A percentile compares a stretch with the other conserved stretches of the same genome.
phyloP scores from a whole-genome alignment of 2,113 vertebrate species.

The Datnioides undecimradiatus region DNA sequence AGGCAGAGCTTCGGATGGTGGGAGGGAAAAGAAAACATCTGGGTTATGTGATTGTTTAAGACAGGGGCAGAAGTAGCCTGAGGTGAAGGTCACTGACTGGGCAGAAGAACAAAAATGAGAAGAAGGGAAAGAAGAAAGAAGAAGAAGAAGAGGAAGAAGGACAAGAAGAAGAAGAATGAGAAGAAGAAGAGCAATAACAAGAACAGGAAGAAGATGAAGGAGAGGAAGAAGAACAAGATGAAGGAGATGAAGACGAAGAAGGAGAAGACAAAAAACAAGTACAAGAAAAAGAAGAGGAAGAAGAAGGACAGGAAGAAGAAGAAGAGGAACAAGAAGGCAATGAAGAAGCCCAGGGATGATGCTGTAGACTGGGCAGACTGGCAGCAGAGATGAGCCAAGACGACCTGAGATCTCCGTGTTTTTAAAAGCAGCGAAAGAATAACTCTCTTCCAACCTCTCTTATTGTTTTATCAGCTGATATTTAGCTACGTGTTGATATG shows the following conservation, averaged over 20 bases:
- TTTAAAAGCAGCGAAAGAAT: too few species aligned
- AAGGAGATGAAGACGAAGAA: neutral
- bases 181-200: neutral
- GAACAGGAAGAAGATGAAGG: too few species aligned
- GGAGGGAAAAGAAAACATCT: neutral
- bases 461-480: too few species aligned
- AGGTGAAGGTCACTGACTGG: constrained; percentile 39
- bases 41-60: constrained; percentile 18
- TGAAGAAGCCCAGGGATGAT: neutral
- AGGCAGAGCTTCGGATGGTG: neutral
- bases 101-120: neutral
- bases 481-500: too few species aligned
- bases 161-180: neutral
- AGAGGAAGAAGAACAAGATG: too few species aligned
- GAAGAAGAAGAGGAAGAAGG: too few species aligned
- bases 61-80: constrained; percentile 36
- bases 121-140: too few species aligned
- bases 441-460: too few species aligned
- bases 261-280: too few species aligned
- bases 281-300: too few species aligned
- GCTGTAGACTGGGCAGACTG: neutral
- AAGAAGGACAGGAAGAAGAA: too few species aligned
- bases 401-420: neutral
- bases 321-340: too few species aligned
- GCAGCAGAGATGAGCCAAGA: neutral